Conservation (phyloP, 1,140 invertebrate species). For the Zelostemma sp. region DNA sequence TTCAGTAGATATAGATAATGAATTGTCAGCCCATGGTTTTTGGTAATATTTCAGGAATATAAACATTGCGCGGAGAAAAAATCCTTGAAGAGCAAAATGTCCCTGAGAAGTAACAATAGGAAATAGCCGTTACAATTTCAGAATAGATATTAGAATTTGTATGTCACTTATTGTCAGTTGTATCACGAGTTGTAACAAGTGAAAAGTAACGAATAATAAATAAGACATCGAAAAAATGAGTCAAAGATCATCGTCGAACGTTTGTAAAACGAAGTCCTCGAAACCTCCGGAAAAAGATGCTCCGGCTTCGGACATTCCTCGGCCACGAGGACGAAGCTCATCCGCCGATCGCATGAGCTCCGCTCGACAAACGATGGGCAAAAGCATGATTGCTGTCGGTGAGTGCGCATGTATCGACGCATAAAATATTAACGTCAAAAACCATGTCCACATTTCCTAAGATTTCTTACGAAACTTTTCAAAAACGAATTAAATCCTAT, state of each 20-base stretch:
- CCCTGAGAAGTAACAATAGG: too few relatives aligned
- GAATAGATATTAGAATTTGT: too few relatives aligned
- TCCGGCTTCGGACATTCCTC: conserved; percentile 52
- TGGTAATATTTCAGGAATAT: too few relatives aligned
- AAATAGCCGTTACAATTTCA: too few relatives aligned
- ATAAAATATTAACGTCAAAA: too few relatives aligned
- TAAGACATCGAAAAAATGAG: not conserved
- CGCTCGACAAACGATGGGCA: conserved; percentile 35
- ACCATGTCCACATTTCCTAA: too few relatives aligned
- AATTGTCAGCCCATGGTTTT: conserved; percentile 7
- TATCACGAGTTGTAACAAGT: not conserved
- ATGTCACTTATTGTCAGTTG: too few relatives aligned
- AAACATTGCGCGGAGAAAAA: too few relatives aligned
- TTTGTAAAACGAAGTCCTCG: not conserved
- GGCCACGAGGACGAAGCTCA: conserved; percentile 45
- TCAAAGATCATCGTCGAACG: not conserved
- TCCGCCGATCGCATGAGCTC: conserved; percentile 48
- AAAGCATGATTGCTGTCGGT: too few relatives aligned
- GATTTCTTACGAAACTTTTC: conserved; percentile 3
- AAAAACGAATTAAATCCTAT: not conserved
- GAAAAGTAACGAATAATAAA: too few relatives aligned
- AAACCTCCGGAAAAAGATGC: not conserved
- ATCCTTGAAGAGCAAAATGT: too few relatives aligned
- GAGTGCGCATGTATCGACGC: too few relatives aligned
- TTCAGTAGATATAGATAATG: conserved; percentile 4